Percentiles rank a stretch among this genome's conserved stretches.
phyloP scores from a whole-genome alignment of 2,113 vertebrate species.

The Ranitomeya variabilis region DNA sequence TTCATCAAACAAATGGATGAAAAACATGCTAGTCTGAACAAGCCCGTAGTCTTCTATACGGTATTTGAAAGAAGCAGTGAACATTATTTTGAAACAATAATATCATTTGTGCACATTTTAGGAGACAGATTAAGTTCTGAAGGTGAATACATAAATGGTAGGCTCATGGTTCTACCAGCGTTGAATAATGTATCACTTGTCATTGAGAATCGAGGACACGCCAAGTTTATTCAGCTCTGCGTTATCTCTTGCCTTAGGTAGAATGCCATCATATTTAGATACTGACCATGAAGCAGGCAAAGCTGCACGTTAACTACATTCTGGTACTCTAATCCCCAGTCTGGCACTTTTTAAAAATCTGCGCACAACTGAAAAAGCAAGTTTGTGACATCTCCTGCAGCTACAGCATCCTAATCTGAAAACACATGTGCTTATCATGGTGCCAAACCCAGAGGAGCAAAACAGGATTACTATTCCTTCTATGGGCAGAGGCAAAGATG shows the following conservation, averaged over 20 bases:
- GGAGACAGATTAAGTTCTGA: neutral
- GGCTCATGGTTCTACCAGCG: neutral
- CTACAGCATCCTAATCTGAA: neutral
- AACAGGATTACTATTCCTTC: neutral
- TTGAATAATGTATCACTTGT: constrained; percentile 14
- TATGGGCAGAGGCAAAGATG: neutral
- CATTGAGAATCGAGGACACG: neutral
- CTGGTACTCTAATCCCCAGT: neutral
- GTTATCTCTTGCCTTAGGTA: constrained; percentile 15
- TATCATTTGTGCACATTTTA: neutral
- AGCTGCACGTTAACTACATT: neutral
- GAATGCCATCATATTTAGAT: neutral
- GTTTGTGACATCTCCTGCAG: constrained; percentile 7
- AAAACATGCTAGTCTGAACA: no score
- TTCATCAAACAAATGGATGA: no score
- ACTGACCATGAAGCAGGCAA: neutral
- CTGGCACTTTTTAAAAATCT: neutral
- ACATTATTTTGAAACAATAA: neutral
- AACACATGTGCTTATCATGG: constrained; percentile 11
- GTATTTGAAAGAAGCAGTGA: no score
- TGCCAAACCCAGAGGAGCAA: neutral
- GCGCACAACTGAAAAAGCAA: neutral
- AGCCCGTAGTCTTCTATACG: no score
- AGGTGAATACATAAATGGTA: neutral
- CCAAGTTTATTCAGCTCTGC: neutral